A percentile compares a stretch with the other conserved stretches of the same genome.
These are phyloP conservation scores for Erithacus rubecula DNA, from an alignment of 2,797 vertebrate species.

Conservation along the genomic window DNA sequence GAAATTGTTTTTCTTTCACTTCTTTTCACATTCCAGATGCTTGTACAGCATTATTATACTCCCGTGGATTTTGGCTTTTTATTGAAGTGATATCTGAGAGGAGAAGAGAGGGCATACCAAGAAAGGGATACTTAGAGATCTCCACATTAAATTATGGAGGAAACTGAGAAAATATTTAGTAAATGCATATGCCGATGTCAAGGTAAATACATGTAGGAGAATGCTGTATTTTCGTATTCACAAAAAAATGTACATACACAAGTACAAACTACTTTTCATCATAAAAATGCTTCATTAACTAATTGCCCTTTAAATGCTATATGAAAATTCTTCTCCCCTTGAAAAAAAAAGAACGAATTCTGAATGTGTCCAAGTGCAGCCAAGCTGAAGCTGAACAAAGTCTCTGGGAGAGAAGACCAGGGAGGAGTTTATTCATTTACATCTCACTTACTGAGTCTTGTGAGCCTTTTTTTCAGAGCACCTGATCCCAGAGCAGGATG, in stretches of 20 bases:
- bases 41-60: not conserved
- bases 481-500: not conserved
- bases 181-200: not conserved
- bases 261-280: not conserved
- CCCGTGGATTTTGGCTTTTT: not conserved
- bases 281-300: not conserved
- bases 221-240: not conserved
- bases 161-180: not conserved
- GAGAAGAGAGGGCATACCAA: not conserved
- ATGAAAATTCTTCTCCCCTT: not conserved
- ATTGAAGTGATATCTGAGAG: not conserved
- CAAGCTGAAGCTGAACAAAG: not conserved
- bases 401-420: not conserved
- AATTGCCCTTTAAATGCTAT: not conserved
- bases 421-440: not conserved
- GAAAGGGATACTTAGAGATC: not conserved
- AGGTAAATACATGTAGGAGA: not conserved
- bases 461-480: not conserved
- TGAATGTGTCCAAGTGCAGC: not conserved
- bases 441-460: not conserved
- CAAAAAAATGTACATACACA: not conserved
- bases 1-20: not conserved
- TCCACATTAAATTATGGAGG: not conserved
- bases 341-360: not conserved
- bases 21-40: constrained; percentile 6